Evolutionary conservation across 2,888 invertebrate species (phyloP).

Genomic region (Aspidiotus rigidus): DNA sequence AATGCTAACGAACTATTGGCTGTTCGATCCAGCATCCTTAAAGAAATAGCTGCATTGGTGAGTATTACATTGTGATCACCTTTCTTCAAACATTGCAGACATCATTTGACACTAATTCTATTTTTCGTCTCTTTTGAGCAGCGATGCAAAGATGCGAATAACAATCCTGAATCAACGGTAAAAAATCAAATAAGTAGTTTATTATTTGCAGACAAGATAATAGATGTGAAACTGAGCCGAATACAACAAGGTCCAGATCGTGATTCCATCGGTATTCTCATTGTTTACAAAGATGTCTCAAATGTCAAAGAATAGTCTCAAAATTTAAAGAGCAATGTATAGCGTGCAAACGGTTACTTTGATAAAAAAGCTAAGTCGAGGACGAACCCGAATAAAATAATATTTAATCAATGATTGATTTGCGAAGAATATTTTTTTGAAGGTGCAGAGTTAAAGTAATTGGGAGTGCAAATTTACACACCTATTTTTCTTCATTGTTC

Average conservation of each 20-base stretch:
- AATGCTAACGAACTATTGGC: slow-evolving; percentile 74
- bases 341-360: too few relatives aligned
- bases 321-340: too few relatives aligned
- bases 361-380: too few relatives aligned
- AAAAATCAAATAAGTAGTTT: slow-evolving; percentile 80
- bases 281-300: background rate
- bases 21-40: slow-evolving; percentile 64
- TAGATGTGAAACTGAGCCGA: slow-evolving; percentile 55
- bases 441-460: too few relatives aligned
- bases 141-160: slow-evolving; percentile 76
- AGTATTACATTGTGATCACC: slow-evolving; percentile 38
- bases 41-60: slow-evolving; percentile 68
- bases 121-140: slow-evolving; percentile 39
- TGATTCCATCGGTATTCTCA: slow-evolving; percentile 24
- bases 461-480: too few relatives aligned
- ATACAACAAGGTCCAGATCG: slow-evolving; percentile 43
- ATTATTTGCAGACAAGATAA: slow-evolving; percentile 64
- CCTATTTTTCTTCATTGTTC: too few relatives aligned
- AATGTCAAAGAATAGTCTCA: too few relatives aligned
- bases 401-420: too few relatives aligned
- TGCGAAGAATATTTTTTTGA: too few relatives aligned
- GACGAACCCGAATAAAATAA: too few relatives aligned
- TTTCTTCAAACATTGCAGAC: background rate
- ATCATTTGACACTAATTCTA: background rate
- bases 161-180: slow-evolving; percentile 69